A percentile compares a stretch with the other conserved stretches of the same genome.
Conservation (phyloP, 2,797 vertebrate species). For the Sitta carolinensis region DNA sequence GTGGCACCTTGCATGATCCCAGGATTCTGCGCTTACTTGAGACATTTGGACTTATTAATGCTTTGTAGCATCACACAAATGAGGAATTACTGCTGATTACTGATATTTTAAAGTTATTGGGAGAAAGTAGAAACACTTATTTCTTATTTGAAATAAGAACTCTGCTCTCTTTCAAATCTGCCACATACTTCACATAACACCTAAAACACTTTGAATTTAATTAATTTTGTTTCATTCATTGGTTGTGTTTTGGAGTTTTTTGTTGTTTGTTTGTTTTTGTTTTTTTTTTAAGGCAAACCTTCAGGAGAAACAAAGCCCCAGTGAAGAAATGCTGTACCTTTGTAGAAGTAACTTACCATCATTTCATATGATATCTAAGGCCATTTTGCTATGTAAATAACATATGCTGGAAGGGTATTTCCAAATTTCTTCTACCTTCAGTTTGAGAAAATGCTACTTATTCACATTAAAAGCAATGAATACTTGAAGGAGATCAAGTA, state of each 20-base stretch:
- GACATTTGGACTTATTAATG: neutral
- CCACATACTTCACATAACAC: neutral
- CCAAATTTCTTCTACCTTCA: neutral
- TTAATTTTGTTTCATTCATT: neutral
- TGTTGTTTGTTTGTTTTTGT: no score
- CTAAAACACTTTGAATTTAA: neutral
- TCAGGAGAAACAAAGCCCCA: neutral
- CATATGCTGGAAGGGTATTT: neutral
- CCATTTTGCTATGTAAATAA: neutral
- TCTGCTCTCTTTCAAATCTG: neutral
- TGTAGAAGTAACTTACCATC: neutral
- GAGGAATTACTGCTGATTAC: neutral
- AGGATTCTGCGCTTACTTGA: neutral
- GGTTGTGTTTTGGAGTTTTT: fast-evolving
- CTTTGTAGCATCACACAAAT: neutral
- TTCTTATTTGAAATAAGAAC: neutral
- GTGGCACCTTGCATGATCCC: neutral
- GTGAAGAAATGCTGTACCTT: neutral
- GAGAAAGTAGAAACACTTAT: neutral
- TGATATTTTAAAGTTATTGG: neutral
- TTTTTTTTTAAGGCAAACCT: neutral
- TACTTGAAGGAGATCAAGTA: neutral
- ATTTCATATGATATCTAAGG: neutral
- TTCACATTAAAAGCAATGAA: neutral
- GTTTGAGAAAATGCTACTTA: neutral